Evolutionary conservation across 2,113 vertebrate genomes (phyloP).

Genomic region (Glaucomys volans): DNA sequence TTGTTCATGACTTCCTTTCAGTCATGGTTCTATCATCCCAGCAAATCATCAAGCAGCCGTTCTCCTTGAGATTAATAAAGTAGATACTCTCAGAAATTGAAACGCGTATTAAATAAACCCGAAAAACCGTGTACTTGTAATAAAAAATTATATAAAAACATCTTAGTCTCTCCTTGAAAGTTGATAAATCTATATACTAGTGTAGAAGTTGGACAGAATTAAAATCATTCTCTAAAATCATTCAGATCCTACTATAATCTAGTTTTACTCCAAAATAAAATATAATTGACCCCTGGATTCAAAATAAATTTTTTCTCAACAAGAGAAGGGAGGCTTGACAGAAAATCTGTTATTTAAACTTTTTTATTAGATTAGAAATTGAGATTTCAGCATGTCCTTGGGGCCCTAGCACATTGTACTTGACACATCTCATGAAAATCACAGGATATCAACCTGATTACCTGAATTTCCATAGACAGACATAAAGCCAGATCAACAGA

Average conservation of each 20-base stretch:
- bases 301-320: not conserved
- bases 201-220: not conserved
- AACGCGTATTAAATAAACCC: not conserved
- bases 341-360: not conserved
- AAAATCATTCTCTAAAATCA: not conserved
- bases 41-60: not conserved
- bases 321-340: not conserved
- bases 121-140: not conserved
- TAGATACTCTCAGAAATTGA: not conserved
- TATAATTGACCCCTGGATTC: not conserved
- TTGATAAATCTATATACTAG: not conserved
- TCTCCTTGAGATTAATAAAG: not conserved
- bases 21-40: not conserved
- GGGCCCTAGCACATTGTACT: not conserved
- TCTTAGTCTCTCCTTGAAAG: not conserved
- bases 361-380: not conserved
- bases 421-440: not conserved
- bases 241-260: not conserved
- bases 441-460: not conserved
- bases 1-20: not conserved
- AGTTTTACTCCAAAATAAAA: not conserved
- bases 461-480: not conserved
- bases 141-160: not conserved
- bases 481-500: not conserved
- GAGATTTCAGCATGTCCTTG: not conserved